These are phyloP conservation scores for Amphiura filiformis DNA, from an alignment of 35 echinoderm and acorn worm genomes.

Conservation along the genomic window DNA sequence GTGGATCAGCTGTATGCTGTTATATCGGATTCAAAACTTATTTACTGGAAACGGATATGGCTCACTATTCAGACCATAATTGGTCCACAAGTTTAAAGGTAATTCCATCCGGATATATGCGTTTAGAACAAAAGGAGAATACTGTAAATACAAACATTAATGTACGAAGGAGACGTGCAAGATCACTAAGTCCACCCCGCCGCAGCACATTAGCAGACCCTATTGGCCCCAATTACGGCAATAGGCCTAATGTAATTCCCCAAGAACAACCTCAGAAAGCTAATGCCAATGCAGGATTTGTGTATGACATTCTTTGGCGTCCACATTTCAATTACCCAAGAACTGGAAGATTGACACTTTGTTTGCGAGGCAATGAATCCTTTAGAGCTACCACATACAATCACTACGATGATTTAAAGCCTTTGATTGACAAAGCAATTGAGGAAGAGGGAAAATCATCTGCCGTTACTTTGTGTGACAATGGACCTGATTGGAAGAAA, in stretches of 20 bases:
- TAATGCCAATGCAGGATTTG: not conserved
- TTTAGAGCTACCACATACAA: slow-evolving; percentile 11
- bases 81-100: slow-evolving; percentile 6
- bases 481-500: slow-evolving; percentile 23
- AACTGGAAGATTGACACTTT: slow-evolving; percentile 11
- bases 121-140: not conserved
- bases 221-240: not conserved
- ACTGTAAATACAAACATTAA: not conserved
- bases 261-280: too few relatives aligned
- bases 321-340: slow-evolving; percentile 18
- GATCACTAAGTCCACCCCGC: not conserved
- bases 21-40: not conserved
- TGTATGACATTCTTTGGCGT: not conserved
- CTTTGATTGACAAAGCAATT: not conserved
- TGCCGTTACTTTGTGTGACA: not conserved
- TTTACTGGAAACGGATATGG: not conserved
- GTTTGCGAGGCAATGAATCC: not conserved
- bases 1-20: slow-evolving; percentile 4
- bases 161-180: not conserved
- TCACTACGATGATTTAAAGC: slow-evolving; percentile 9
- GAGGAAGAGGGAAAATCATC: not conserved
- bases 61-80: slow-evolving; percentile 10
- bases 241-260: too few relatives aligned
- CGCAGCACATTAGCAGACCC: not conserved
- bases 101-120: slow-evolving; percentile 25